Evolutionary conservation across 2,797 vertebrate genomes (phyloP).

Genomic region (Apodemus agrarius): DNA sequence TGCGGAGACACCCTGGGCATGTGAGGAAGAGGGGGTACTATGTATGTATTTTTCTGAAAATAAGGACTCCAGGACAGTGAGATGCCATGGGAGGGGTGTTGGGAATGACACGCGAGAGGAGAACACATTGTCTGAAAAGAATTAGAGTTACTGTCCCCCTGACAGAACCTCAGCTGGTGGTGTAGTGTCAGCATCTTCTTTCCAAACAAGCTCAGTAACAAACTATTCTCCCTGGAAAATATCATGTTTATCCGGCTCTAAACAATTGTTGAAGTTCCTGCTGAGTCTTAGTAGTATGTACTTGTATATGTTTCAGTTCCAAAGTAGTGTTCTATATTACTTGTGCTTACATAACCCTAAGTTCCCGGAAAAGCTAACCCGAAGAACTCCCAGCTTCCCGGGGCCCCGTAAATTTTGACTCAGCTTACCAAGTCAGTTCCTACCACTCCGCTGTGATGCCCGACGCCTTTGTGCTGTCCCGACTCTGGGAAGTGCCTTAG

Average conservation of each 20-base stretch:
- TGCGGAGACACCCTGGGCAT: background rate
- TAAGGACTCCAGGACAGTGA: background rate
- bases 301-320: background rate
- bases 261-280: background rate
- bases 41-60: background rate
- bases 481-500: background rate
- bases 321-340: background rate
- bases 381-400: background rate
- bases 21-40: background rate
- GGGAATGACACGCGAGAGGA: background rate
- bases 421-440: background rate
- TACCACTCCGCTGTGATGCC: background rate
- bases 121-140: background rate
- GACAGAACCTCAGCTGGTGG: background rate
- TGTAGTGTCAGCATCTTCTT: background rate
- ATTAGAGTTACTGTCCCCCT: background rate
- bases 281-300: background rate
- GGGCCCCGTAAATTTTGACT: background rate
- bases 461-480: background rate
- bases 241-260: background rate
- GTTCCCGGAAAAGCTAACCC: background rate
- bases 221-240: conserved; percentile 1
- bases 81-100: no score
- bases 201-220: conserved; percentile 22
- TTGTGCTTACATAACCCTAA: conserved; percentile 27